These are phyloP conservation scores for Synanceia verrucosa DNA, from an alignment of 2,797 vertebrate species.

Conservation along the genomic window DNA sequence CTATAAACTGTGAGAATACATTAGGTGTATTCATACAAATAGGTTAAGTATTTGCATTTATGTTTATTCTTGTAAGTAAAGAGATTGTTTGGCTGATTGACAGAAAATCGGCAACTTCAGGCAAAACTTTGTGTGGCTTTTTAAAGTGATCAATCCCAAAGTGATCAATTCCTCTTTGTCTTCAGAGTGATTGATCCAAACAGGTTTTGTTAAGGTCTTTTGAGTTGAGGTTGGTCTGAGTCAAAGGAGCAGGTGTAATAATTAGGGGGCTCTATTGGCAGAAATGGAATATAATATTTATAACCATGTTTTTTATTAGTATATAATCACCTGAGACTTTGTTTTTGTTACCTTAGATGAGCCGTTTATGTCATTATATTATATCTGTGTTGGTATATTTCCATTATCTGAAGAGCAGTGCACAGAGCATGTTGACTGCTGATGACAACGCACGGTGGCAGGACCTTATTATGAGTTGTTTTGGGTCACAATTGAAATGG, in stretches of 20 bases:
- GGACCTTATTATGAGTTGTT: constrained; percentile 35
- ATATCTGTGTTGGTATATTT: constrained; percentile 52
- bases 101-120: constrained; percentile 34
- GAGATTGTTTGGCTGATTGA: constrained; percentile 12
- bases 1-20: background rate
- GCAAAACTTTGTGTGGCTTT: background rate
- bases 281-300: too few species aligned
- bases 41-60: background rate
- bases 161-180: too few species aligned
- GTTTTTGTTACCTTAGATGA: too few species aligned
- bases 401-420: constrained; percentile 41
- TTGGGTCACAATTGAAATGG: constrained; percentile 36
- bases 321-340: too few species aligned
- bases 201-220: background rate
- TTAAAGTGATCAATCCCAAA: background rate
- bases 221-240: background rate
- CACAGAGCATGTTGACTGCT: constrained; percentile 8
- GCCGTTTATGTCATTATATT: too few species aligned
- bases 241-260: too few species aligned
- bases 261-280: too few species aligned
- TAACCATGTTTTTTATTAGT: too few species aligned
- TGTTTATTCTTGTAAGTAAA: background rate
- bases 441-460: constrained; percentile 17
- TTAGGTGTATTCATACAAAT: background rate
- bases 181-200: too few species aligned